These are phyloP conservation scores for Microcebus jonahi DNA, from an alignment of 2,113 vertebrate species.

Conservation along the genomic window DNA sequence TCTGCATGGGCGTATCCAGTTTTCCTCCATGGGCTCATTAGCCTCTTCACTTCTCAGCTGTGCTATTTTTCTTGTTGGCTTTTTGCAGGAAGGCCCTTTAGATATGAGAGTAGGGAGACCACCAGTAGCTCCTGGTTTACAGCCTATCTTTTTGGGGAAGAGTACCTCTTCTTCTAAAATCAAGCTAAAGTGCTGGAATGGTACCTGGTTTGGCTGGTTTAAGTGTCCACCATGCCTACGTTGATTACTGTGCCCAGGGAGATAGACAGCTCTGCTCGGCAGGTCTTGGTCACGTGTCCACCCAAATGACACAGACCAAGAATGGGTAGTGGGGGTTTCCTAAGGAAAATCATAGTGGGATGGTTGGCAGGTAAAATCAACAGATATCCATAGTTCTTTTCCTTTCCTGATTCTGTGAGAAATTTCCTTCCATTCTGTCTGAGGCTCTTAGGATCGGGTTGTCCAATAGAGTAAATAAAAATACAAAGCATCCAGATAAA, in stretches of 20 bases:
- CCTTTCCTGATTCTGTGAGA: neutral
- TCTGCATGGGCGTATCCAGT: neutral
- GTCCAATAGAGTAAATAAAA: neutral
- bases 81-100: neutral
- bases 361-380: neutral
- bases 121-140: neutral
- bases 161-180: neutral
- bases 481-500: neutral
- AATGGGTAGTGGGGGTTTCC: rapidly evolving
- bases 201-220: neutral
- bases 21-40: neutral
- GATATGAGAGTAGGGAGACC: neutral
- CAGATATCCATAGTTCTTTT: neutral
- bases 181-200: neutral
- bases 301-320: no score
- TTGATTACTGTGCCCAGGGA: neutral
- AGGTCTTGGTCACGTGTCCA: neutral
- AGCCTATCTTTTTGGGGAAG: neutral
- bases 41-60: neutral
- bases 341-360: neutral
- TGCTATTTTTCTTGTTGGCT: neutral
- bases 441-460: neutral
- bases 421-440: neutral
- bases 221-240: neutral
- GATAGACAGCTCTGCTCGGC: neutral